A percentile compares a stretch with the other conserved stretches of the same genome.
phyloP scores from a whole-genome alignment of 2,113 vertebrate species.

The Antechinus flavipes region DNA sequence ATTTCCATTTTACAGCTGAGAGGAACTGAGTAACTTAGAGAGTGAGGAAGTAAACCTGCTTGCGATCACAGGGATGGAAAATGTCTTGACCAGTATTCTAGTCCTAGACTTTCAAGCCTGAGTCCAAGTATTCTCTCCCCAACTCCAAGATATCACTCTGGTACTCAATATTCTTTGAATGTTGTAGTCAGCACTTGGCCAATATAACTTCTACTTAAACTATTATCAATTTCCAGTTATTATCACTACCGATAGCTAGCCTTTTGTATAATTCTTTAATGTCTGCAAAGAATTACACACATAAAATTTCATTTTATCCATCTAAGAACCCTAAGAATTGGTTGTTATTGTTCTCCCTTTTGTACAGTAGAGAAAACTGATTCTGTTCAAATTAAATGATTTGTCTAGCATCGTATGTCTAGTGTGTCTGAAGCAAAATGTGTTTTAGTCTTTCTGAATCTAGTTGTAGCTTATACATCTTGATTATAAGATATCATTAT shows the following conservation, averaged over 20 bases:
- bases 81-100: neutral
- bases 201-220: neutral
- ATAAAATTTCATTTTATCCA: neutral
- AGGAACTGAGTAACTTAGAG: neutral
- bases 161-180: neutral
- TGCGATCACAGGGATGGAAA: neutral
- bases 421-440: neutral
- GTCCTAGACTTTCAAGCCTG: neutral
- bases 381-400: neutral
- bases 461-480: neutral
- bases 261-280: neutral
- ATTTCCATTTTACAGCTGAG: neutral
- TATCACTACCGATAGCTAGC: neutral
- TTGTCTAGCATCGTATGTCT: neutral
- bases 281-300: neutral
- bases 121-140: neutral
- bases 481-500: neutral
- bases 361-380: neutral
- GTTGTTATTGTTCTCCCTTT: neutral
- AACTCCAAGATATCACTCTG: neutral
- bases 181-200: neutral
- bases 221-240: neutral
- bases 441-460: neutral
- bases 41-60: neutral
- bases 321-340: neutral